Conservation (phyloP, 2,113 vertebrate species). For the Gadus chalcogrammus region DNA sequence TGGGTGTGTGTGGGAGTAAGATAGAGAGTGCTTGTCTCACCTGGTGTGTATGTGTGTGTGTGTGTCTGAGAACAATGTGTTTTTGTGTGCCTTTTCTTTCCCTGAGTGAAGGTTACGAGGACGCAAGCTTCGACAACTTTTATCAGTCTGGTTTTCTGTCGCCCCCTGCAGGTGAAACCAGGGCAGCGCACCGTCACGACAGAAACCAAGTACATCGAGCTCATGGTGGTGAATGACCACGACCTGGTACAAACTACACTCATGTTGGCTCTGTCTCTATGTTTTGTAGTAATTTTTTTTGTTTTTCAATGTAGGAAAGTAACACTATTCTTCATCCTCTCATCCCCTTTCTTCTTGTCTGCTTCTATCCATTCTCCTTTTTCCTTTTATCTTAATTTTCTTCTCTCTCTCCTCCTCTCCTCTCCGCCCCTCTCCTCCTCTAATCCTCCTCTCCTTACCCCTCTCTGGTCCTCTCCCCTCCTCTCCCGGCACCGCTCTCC, state of each 20-base stretch:
- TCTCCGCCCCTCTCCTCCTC: neutral
- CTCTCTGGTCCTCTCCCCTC: slow-evolving; percentile 76
- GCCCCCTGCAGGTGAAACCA: slow-evolving; percentile 77
- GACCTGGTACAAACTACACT: slow-evolving; percentile 76
- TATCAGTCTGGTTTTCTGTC: slow-evolving; percentile 12
- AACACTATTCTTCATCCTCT: no score
- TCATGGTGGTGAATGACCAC: slow-evolving; percentile 94
- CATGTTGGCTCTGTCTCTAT: neutral
- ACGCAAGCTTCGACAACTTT: neutral
- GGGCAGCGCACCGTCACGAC: slow-evolving; percentile 87
- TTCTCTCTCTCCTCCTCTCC: neutral
- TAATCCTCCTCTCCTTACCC: slow-evolving; percentile 76
- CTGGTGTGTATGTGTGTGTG: neutral
- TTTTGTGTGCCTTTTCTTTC: neutral
- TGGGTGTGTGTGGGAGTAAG: no score
- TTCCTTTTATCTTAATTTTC: neutral
- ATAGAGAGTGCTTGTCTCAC: no score
- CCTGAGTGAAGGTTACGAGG: slow-evolving; percentile 44
- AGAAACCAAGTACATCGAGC: slow-evolving; percentile 96
- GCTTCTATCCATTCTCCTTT: neutral
- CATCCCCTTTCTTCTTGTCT: neutral
- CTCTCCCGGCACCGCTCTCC: no score
- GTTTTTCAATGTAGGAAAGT: no score
- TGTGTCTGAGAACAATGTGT: neutral
- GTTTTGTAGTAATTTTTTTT: neutral